Evolutionary conservation across 1,140 invertebrate species (phyloP).

Genomic region (Atta texana): DNA sequence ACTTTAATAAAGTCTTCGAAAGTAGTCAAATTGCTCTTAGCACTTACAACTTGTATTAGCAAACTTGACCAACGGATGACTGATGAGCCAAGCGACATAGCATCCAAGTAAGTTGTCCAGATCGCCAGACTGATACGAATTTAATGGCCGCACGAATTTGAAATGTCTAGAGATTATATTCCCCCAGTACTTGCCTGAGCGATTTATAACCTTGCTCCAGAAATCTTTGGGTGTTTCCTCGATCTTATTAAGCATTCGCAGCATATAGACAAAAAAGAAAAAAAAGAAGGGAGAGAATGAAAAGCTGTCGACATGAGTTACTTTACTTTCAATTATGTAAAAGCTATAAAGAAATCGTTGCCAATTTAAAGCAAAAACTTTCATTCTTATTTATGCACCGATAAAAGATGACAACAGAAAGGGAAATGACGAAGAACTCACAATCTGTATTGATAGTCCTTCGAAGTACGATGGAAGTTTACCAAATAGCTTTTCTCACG

Average conservation of each 20-base stretch:
- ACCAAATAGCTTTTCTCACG: background rate
- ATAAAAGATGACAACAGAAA: background rate
- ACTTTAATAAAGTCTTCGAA: background rate
- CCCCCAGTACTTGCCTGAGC: constrained; percentile 43
- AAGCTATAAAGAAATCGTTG: background rate
- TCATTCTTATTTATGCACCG: background rate
- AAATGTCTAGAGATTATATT: constrained; percentile 63
- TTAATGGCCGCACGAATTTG: constrained; percentile 64
- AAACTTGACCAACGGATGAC: constrained; percentile 1
- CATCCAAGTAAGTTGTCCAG: background rate
- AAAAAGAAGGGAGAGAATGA: background rate
- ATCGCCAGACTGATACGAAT: constrained; percentile 64
- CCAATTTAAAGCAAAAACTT: constrained; percentile 43
- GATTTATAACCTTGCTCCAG: constrained; percentile 53
- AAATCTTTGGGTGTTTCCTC: constrained; percentile 59
- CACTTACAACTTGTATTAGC: constrained; percentile 21
- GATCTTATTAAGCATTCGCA: constrained; percentile 61
- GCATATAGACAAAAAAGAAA: background rate
- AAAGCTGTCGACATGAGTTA: constrained; percentile 11
- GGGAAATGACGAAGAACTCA: background rate
- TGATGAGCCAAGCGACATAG: background rate
- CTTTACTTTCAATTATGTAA: constrained; percentile 27
- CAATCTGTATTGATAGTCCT: background rate
- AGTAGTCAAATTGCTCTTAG: background rate
- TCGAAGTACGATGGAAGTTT: background rate